These are phyloP conservation scores for Erpobdella octoculata DNA, from an alignment of 2,888 invertebrate genomes.

Conservation along the genomic window DNA sequence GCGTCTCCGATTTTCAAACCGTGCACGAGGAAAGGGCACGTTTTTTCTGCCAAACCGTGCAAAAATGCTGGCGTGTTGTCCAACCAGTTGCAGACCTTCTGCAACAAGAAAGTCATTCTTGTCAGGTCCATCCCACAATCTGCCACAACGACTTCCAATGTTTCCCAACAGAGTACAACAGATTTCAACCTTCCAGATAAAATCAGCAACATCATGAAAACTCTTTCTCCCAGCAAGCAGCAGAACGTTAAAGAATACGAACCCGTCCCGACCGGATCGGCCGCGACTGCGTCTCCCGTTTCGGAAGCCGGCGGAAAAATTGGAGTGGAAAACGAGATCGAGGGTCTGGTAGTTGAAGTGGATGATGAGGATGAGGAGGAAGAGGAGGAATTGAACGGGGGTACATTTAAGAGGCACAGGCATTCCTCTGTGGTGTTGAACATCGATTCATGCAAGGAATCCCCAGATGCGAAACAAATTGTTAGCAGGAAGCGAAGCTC, in stretches of 20 bases:
- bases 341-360: background rate
- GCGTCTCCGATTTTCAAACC: background rate
- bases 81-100: background rate
- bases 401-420: background rate
- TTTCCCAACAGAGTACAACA: background rate
- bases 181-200: background rate
- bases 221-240: background rate
- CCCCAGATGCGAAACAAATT: background rate
- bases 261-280: background rate
- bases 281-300: background rate
- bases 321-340: too few species aligned
- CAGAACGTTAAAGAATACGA: background rate
- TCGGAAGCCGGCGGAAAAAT: background rate
- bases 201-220: conserved; percentile 5
- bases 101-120: conserved; percentile 5
- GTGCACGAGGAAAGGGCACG: background rate
- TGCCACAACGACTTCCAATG: background rate
- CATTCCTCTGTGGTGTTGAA: background rate
- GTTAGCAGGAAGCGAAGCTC: background rate
- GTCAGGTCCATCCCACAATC: background rate
- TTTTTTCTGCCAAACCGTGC: background rate
- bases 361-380: background rate
- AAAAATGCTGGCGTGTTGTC: background rate
- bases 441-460: background rate
- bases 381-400: background rate